Evolutionary conservation across 2,113 vertebrate species (phyloP), one percentile per base, ranked within the genome.

Genomic region (Chionomys nivalis): DNA sequence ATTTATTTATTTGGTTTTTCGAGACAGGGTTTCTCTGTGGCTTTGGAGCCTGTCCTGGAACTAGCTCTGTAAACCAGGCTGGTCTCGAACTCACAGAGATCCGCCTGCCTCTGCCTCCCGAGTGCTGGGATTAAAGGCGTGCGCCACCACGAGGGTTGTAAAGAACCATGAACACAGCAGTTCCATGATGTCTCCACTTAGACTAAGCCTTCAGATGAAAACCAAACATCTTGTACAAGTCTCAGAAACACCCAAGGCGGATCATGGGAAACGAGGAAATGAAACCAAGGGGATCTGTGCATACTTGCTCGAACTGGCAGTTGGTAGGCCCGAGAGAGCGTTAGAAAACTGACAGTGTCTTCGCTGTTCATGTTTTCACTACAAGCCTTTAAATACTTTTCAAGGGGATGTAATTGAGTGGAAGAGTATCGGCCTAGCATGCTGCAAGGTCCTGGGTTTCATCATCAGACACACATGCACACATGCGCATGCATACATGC

Each of bases 131-230:
- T n/a, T n/a, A n/a, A n/a, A n/a, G n/a, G n/a, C n/a, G n/a, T n/a
- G n/a, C n/a, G n/a, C n/a, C 58, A 90, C 42, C 79, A 70, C 61
- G 31, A 94, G 47, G 78, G 28, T 52, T 68, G 93, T 78, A 75
- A 65, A 82, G 44, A 92, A 36, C 23, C 33, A 96, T 26, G 55
- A n/a, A 83, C 61, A 65, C 4, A 78, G 65, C 52, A 88, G 72
- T 39, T 95, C 61, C 17, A 75, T 3, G 0, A 76, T 65, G 66
- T 39, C 12, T 93, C 42, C 87, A 94, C 11, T 42, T 92, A 79
- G 81, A 78, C 89, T 89, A 93, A 88, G 73, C 66, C 77, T 26
- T 81, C 26, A 47, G 9, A 26, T 89, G 55, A 93, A 91, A 96
- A 91, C 28, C 33, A 90, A 87, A 76, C 9, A 78, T 73, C 81